Evolutionary conservation across 37 sponge, comb jelly and placozoan species (phyloP).

Genomic region (Cliona cf. orientalis): DNA sequence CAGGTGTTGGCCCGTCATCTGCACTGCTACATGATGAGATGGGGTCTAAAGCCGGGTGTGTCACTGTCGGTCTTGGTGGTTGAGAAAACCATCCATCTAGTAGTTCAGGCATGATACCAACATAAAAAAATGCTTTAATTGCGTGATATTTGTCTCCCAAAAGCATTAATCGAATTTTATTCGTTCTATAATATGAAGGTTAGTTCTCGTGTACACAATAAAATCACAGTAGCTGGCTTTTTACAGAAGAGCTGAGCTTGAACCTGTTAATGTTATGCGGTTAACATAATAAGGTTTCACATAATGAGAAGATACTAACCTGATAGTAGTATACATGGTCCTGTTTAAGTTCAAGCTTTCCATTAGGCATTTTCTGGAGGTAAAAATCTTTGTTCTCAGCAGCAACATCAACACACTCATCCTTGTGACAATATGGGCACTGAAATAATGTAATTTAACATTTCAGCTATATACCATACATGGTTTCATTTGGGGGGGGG

Average conservation of each 20-base stretch:
- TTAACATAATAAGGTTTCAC: background rate
- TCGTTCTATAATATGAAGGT: conserved; percentile 34
- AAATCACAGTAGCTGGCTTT: conserved; percentile 50
- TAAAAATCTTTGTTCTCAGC: conserved; percentile 33
- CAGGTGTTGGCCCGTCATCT: background rate
- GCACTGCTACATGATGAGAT: background rate
- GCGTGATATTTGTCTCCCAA: background rate
- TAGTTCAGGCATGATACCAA: conserved; percentile 50
- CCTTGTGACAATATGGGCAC: conserved; percentile 53
- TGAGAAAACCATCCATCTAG: conserved; percentile 47
- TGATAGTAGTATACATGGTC: conserved; percentile 47
- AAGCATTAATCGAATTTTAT: conserved; percentile 30
- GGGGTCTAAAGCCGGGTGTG: background rate
- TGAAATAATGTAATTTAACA: background rate
- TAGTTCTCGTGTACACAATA: conserved; percentile 40
- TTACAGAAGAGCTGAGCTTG: conserved; percentile 44
- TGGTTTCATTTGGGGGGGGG: no score
- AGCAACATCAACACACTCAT: conserved; percentile 19
- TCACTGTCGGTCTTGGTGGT: background rate
- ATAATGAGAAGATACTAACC: background rate
- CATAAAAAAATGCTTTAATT: conserved; percentile 11
- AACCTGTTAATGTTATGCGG: conserved; percentile 15
- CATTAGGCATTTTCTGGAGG: conserved; percentile 5
- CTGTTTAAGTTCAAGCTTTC: background rate
- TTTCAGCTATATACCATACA: background rate